Evolutionary conservation across 2,888 invertebrate genomes (phyloP).

Genomic region (Melanchra persicariae): DNA sequence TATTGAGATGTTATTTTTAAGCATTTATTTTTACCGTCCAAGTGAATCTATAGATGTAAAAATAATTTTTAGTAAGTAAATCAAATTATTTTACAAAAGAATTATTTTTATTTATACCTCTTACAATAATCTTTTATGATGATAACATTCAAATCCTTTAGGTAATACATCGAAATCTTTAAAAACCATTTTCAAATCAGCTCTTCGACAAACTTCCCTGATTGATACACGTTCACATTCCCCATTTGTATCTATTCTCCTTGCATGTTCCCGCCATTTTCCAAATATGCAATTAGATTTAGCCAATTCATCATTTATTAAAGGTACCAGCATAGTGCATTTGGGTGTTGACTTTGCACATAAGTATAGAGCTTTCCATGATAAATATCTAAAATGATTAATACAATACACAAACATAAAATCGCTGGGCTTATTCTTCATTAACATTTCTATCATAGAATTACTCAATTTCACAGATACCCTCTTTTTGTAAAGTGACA

Average conservation of each 20-base stretch:
- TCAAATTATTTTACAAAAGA: constrained; percentile 42
- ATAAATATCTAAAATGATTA: constrained; percentile 86
- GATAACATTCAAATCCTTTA: constrained; percentile 80
- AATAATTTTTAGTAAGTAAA: constrained; percentile 35
- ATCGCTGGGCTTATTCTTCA: constrained; percentile 75
- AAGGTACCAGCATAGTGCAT: constrained; percentile 79
- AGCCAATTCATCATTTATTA: constrained; percentile 78
- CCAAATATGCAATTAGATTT: constrained; percentile 86
- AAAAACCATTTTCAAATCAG: constrained; percentile 79
- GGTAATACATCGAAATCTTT: constrained; percentile 79
- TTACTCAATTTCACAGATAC: constrained; percentile 85
- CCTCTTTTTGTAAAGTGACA: constrained; percentile 82
- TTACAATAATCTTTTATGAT: constrained; percentile 71
- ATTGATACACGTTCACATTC: constrained; percentile 70
- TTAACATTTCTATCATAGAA: constrained; percentile 79
- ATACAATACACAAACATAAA: constrained; percentile 83
- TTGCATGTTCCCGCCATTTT: constrained; percentile 84
- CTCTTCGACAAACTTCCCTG: constrained; percentile 80
- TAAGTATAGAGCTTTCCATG: constrained; percentile 83
- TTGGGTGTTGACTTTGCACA: constrained; percentile 83
- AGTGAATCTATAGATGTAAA: constrained; percentile 24
- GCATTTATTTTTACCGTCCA: constrained; percentile 40
- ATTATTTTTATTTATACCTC: constrained; percentile 51
- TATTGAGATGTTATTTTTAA: constrained; percentile 37
- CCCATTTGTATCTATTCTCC: constrained; percentile 79